A percentile compares a stretch with the other conserved stretches of the same genome.
These are phyloP conservation scores for Campylomormyrus numenius DNA, from an alignment of 2,113 vertebrate genomes.

Conservation along the genomic window DNA sequence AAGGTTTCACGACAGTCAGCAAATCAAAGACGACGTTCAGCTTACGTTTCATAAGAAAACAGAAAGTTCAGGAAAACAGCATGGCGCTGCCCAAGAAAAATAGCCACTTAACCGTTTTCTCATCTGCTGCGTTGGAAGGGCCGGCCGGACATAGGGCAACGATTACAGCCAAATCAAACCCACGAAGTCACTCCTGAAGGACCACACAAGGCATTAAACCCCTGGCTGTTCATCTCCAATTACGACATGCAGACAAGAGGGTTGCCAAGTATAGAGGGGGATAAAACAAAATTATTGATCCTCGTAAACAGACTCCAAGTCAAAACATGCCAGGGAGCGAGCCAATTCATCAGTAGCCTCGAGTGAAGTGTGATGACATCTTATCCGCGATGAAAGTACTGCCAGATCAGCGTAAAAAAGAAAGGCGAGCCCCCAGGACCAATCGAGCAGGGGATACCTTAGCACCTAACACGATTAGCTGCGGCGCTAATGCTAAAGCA, in stretches of 20 bases:
- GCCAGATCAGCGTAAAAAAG: neutral
- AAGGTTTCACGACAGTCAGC: neutral
- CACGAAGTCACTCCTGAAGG: neutral
- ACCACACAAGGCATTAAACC: neutral
- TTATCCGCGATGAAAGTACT: conserved; percentile 43
- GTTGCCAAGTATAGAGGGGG: neutral
- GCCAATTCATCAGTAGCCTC: conserved; percentile 32
- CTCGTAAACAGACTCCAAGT: conserved; percentile 7
- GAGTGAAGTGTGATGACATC: conserved; percentile 40
- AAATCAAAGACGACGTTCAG: neutral
- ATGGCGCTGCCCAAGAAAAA: neutral
- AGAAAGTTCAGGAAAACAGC: neutral
- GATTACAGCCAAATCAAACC: neutral
- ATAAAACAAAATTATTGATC: neutral
- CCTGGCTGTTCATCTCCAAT: neutral
- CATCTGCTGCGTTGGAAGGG: neutral
- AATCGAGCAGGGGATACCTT: neutral
- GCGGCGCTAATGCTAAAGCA: neutral
- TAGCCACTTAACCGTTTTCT: neutral
- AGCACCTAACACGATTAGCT: neutral
- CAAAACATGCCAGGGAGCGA: neutral
- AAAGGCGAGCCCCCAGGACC: neutral
- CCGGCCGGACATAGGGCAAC: neutral
- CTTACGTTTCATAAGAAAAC: neutral
- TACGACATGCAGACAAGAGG: neutral